Evolutionary conservation across 2,113 vertebrate species (phyloP).

Genomic region (Cisticola juncidis): DNA sequence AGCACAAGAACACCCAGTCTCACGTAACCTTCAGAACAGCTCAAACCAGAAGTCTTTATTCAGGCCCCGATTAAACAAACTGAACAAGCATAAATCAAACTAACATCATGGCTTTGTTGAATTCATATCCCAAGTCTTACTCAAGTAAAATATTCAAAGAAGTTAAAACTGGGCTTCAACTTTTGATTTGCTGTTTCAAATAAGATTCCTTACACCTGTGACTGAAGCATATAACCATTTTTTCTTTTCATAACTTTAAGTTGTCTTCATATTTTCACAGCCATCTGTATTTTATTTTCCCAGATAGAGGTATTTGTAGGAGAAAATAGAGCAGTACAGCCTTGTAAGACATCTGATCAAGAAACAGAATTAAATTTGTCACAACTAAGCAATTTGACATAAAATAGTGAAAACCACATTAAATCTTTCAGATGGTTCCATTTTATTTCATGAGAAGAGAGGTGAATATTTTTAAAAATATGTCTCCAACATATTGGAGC

Average conservation of each 20-base stretch:
- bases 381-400: neutral
- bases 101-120: neutral
- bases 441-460: neutral
- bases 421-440: neutral
- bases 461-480: neutral
- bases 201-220: neutral
- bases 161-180: neutral
- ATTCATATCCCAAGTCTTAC: neutral
- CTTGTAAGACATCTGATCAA: constrained; percentile 18
- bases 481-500: too few relatives aligned
- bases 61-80: neutral
- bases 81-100: neutral
- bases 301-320: neutral
- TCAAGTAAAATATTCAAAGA: neutral
- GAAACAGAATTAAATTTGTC: constrained; percentile 22
- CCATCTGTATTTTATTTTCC: neutral
- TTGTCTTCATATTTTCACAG: neutral
- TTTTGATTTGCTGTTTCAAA: constrained; percentile 1
- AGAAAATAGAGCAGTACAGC: neutral
- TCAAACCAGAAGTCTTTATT: neutral
- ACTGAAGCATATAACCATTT: neutral
- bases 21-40: neutral
- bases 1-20: neutral
- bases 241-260: neutral
- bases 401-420: neutral